A percentile compares a stretch with the other conserved stretches of the same genome.
These are phyloP conservation scores for Agelas oroides DNA, from an alignment of 37 sponge, comb jelly and placozoan species.

Conservation along the genomic window DNA sequence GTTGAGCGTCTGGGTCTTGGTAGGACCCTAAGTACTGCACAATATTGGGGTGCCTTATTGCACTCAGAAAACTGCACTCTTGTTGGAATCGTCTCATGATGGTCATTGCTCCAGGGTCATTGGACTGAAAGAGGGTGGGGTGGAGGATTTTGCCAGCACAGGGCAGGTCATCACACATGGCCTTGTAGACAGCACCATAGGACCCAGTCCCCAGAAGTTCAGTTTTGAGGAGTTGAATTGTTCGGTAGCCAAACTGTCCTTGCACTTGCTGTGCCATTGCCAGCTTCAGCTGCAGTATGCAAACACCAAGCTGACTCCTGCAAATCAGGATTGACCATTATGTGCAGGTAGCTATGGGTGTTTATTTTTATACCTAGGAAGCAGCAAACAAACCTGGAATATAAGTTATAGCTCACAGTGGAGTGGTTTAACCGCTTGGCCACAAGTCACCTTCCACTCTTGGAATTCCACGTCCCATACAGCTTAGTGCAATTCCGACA, in stretches of 20 bases:
- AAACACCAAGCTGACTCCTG: too few relatives aligned
- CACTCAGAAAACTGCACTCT: conserved; percentile 15
- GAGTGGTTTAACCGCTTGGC: too few relatives aligned
- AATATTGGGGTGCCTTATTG: conserved; percentile 40
- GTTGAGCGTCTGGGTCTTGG: conserved; percentile 9
- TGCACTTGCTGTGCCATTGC: neutral
- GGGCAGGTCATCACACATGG: neutral
- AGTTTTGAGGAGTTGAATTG: neutral
- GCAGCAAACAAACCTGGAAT: too few relatives aligned
- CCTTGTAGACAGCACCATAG: conserved; percentile 15
- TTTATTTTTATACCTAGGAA: too few relatives aligned
- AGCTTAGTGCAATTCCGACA: too few relatives aligned
- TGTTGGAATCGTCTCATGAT: neutral
- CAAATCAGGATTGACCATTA: too few relatives aligned
- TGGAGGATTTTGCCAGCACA: conserved; percentile 25
- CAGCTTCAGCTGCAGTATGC: too few relatives aligned
- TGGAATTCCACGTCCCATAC: too few relatives aligned
- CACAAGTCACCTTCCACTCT: too few relatives aligned
- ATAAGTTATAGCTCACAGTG: too few relatives aligned
- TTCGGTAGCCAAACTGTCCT: too few relatives aligned
- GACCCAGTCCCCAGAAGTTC: neutral
- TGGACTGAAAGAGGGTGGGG: neutral
- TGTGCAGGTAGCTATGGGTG: too few relatives aligned
- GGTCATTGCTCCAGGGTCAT: conserved; percentile 12
- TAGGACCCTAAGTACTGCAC: conserved; percentile 31